These are phyloP conservation scores for Drosophila lacertosa DNA, from an alignment of 1,140 invertebrate genomes.

Conservation along the genomic window DNA sequence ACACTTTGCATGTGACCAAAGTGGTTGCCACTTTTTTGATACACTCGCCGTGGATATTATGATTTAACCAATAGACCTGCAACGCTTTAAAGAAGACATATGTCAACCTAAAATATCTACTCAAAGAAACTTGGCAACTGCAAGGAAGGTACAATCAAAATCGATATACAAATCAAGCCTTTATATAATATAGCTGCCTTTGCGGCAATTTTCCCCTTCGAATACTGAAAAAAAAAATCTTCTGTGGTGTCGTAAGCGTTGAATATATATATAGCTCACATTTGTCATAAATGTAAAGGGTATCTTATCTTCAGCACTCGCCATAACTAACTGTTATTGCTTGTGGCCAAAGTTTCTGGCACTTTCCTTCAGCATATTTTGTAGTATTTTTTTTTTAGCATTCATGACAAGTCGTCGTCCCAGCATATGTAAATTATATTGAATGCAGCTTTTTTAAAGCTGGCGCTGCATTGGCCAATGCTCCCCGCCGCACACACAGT, in stretches of 20 bases:
- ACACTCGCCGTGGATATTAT: not conserved
- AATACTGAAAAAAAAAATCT: too few relatives aligned
- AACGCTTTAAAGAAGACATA: too few relatives aligned
- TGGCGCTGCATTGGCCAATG: slow-evolving; percentile 22
- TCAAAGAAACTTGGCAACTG: too few relatives aligned
- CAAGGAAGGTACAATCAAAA: too few relatives aligned
- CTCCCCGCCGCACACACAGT: slow-evolving; percentile 4
- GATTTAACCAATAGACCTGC: too few relatives aligned
- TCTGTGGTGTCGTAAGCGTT: too few relatives aligned
- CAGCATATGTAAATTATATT: slow-evolving; percentile 32
- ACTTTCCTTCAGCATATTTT: slow-evolving; percentile 11
- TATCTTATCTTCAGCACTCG: not conserved
- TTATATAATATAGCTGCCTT: too few relatives aligned
- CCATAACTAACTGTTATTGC: not conserved
- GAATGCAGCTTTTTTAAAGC: slow-evolving; percentile 21
- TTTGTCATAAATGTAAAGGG: not conserved
- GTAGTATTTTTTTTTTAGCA: slow-evolving; percentile 3
- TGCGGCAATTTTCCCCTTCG: too few relatives aligned
- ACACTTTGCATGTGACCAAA: not conserved
- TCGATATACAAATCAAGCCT: too few relatives aligned
- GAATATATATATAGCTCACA: too few relatives aligned
- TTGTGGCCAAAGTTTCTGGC: slow-evolving; percentile 9
- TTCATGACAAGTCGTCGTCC: slow-evolving; percentile 11
- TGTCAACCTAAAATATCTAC: too few relatives aligned
- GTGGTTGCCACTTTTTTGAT: not conserved